Conservation (phyloP, 53 echinoderm and acorn worm species). For the Henricia sp. region DNA sequence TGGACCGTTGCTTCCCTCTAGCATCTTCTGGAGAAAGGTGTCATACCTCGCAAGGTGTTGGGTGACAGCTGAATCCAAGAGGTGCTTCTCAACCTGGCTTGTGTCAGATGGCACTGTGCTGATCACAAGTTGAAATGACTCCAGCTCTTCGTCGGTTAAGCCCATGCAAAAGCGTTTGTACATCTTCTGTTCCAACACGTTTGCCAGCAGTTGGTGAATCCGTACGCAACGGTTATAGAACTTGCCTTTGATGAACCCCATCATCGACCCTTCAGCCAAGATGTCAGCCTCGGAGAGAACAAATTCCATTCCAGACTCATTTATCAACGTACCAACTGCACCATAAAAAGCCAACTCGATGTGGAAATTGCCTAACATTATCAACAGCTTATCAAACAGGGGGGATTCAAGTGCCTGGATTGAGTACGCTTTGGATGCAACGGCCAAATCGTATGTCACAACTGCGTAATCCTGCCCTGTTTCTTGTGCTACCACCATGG, state of each 20-base stretch:
- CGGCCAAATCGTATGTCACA: conserved; percentile 70
- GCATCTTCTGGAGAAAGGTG: conserved; percentile 44
- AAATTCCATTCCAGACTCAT: conserved; percentile 32
- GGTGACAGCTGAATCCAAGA: conserved; percentile 44
- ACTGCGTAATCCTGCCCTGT: conserved; percentile 51
- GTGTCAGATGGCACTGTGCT: conserved; percentile 52
- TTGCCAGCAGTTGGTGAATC: conserved; percentile 71
- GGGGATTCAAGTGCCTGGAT: conserved; percentile 65
- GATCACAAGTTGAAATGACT: conserved; percentile 53
- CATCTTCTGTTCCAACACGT: conserved; percentile 65
- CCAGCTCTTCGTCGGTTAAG: conserved; percentile 50
- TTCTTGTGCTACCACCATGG: conserved; percentile 63
- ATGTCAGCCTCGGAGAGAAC: conserved; percentile 64
- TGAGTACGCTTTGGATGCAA: conserved; percentile 69
- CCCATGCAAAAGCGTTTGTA: conserved; percentile 37
- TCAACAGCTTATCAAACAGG: conserved; percentile 65
- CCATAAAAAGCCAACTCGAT: conserved; percentile 67
- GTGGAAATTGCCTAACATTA: conserved; percentile 81
- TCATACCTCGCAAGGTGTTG: conserved; percentile 59
- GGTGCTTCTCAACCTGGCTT: conserved; percentile 24
- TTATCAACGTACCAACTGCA: conserved; percentile 44
- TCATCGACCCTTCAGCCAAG: conserved; percentile 73
- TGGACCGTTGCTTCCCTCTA: conserved; percentile 40
- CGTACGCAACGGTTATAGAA: conserved; percentile 76
- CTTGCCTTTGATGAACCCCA: conserved; percentile 72